These are phyloP conservation scores for Spilosoma lubricipeda DNA, from an alignment of 2,888 invertebrate species.

Conservation along the genomic window DNA sequence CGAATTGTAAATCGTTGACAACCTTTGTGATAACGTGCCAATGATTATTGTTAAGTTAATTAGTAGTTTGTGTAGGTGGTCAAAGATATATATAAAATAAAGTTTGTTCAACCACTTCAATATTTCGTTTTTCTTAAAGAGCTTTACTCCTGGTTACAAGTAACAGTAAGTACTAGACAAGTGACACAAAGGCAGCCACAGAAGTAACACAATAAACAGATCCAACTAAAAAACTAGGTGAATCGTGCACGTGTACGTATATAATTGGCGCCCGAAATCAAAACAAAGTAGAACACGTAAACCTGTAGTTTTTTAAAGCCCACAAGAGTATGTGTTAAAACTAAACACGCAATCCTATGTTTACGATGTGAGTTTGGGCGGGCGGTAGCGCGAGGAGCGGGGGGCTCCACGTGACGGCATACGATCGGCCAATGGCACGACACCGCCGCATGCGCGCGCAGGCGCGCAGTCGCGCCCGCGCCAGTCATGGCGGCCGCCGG, in stretches of 20 bases:
- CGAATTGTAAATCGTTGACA: constrained; percentile 78
- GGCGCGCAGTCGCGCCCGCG: constrained; percentile 81
- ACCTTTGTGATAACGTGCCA: constrained; percentile 86
- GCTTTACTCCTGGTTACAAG: neutral
- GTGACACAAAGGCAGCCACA: neutral
- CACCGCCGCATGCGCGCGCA: constrained; percentile 71
- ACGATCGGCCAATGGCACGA: constrained; percentile 66
- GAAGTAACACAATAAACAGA: neutral
- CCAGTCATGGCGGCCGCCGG: constrained; percentile 88
- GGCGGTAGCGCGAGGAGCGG: constrained; percentile 46
- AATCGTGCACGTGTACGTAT: constrained; percentile 47
- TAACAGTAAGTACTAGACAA: neutral
- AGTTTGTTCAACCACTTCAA: constrained; percentile 44
- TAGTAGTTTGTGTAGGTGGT: constrained; percentile 54
- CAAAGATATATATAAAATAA: constrained; percentile 58
- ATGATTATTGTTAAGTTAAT: constrained; percentile 80
- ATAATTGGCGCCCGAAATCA: constrained; percentile 68
- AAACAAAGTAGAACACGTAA: constrained; percentile 74
- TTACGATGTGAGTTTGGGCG: constrained; percentile 56
- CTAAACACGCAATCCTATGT: constrained; percentile 64
- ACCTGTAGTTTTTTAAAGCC: constrained; percentile 72
- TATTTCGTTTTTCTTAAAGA: constrained; percentile 25
- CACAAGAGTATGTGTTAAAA: constrained; percentile 68
- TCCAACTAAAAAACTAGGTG: constrained; percentile 33
- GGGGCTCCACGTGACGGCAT: constrained; percentile 66